phyloP scores from a whole-genome alignment of 2,797 vertebrate genomes.

The Clarias fuscus region DNA sequence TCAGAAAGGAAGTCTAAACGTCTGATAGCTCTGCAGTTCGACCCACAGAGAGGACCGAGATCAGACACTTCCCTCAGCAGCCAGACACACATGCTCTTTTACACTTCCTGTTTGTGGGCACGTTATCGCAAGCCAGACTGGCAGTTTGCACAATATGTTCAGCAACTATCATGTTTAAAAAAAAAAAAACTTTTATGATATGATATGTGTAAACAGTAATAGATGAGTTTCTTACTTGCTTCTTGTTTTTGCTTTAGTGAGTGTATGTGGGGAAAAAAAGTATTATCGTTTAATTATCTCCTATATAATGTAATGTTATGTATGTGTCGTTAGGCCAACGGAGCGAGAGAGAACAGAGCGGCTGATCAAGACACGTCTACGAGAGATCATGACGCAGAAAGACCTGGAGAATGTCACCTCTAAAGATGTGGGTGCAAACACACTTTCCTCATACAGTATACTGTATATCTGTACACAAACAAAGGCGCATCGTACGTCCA shows the following conservation, averaged over 20 bases:
- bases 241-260: background rate
- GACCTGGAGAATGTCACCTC: slow-evolving; percentile 97
- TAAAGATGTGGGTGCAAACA: slow-evolving; percentile 83
- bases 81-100: background rate
- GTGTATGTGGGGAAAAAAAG: background rate
- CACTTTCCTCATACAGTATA: too few species aligned
- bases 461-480: background rate
- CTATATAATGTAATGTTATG: background rate
- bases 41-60: background rate
- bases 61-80: slow-evolving; percentile 27
- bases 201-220: background rate
- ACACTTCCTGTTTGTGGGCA: slow-evolving; percentile 43
- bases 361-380: slow-evolving; percentile 89
- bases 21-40: slow-evolving; percentile 8
- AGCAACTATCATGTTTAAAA: background rate
- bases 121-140: slow-evolving; percentile 11
- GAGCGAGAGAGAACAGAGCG: slow-evolving; percentile 92
- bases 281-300: background rate
- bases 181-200: background rate
- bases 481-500: too few species aligned
- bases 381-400: slow-evolving; percentile 99
- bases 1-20: background rate
- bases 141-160: slow-evolving; percentile 3
- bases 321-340: slow-evolving; percentile 79
- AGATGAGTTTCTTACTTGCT: background rate